These are phyloP conservation scores for Drosophila pallidifrons DNA, from an alignment of 1,140 invertebrate genomes.

Conservation along the genomic window DNA sequence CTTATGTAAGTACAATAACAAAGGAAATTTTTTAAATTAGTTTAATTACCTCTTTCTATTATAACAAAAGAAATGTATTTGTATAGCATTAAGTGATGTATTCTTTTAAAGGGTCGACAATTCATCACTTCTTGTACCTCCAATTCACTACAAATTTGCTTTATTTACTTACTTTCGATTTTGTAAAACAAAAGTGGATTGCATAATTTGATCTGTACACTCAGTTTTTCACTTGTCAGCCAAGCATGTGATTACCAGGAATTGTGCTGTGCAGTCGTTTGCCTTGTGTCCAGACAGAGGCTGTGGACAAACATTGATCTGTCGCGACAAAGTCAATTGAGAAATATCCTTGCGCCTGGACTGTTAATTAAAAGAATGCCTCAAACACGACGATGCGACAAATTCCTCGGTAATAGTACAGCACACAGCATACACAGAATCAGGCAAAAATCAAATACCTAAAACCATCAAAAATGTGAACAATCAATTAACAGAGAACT, in stretches of 20 bases:
- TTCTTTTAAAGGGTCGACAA: too few relatives aligned
- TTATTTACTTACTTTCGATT: neutral
- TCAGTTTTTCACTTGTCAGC: constrained; percentile 23
- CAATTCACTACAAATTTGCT: too few relatives aligned
- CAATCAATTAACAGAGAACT: constrained; percentile 67
- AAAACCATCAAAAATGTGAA: constrained; percentile 54
- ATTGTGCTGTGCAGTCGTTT: constrained; percentile 15
- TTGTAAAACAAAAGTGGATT: neutral
- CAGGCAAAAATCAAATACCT: constrained; percentile 52
- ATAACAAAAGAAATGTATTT: too few relatives aligned
- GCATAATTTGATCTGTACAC: neutral
- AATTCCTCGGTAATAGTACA: constrained; percentile 67
- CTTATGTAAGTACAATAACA: too few relatives aligned
- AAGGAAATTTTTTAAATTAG: too few relatives aligned
- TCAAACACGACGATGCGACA: constrained; percentile 62
- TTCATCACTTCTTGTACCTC: too few relatives aligned
- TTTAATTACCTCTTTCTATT: too few relatives aligned
- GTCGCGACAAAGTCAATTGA: constrained; percentile 80
- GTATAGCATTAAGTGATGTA: too few relatives aligned
- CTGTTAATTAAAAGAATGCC: constrained; percentile 69
- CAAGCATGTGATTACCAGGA: constrained; percentile 64
- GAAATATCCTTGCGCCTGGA: constrained; percentile 60
- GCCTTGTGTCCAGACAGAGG: constrained; percentile 1
- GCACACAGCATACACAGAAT: constrained; percentile 24
- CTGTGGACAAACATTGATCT: constrained; percentile 57